Percentiles rank a stretch among this genome's conserved stretches.
These are phyloP conservation scores for Ophion ventricosus DNA, from an alignment of 2,888 invertebrate species.

Conservation along the genomic window DNA sequence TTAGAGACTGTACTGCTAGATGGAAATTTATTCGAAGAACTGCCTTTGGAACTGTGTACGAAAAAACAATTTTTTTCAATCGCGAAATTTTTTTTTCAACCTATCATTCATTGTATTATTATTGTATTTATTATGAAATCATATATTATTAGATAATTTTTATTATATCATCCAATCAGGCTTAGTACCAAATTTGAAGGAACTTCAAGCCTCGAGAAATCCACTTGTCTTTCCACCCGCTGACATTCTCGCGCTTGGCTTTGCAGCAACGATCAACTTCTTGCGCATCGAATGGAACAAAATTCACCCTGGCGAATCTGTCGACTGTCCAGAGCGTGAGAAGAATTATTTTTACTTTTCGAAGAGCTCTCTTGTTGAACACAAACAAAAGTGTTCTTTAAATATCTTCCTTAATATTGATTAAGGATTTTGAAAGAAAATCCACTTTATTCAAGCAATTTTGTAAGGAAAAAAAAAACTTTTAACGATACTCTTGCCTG, in stretches of 20 bases:
- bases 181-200: slow-evolving; percentile 85
- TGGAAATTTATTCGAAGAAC: slow-evolving; percentile 85
- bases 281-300: slow-evolving; percentile 81
- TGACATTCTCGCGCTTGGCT: slow-evolving; percentile 85
- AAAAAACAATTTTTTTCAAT: slow-evolving; percentile 21
- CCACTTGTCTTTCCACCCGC: slow-evolving; percentile 86
- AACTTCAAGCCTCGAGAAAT: slow-evolving; percentile 86
- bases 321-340: slow-evolving; percentile 60
- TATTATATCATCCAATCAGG: slow-evolving; percentile 76
- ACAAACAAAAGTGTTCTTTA: no score
- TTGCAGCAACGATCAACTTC: slow-evolving; percentile 82
- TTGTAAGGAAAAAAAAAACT: no score
- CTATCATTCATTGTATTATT: background rate
- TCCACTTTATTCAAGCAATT: no score
- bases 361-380: background rate
- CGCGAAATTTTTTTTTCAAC: background rate
- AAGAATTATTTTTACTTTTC: slow-evolving; percentile 10
- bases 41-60: slow-evolving; percentile 87
- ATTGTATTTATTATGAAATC: background rate
- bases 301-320: slow-evolving; percentile 75
- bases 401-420: no score
- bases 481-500: background rate
- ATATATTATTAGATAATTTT: background rate
- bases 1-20: slow-evolving; percentile 87
- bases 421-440: no score